Conservation (phyloP, 1,140 invertebrate genomes). For the Drosophila orena region DNA sequence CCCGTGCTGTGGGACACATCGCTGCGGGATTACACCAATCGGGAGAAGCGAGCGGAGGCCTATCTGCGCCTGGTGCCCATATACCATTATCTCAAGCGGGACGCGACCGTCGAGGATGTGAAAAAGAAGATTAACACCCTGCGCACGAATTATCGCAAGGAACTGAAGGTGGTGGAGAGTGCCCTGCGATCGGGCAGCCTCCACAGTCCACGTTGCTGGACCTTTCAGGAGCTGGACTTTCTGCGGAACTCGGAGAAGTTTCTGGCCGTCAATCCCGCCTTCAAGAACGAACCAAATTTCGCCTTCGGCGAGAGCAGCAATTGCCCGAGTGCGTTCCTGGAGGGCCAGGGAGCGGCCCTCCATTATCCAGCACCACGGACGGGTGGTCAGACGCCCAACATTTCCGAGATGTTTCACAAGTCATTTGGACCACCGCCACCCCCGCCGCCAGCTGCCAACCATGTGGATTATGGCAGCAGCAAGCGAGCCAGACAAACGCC, state of each 20-base stretch:
- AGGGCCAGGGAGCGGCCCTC: slow-evolving; percentile 26
- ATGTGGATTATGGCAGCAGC: slow-evolving; percentile 32
- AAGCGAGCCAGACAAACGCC: slow-evolving; percentile 63
- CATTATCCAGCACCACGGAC: slow-evolving; percentile 43
- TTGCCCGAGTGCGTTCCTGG: slow-evolving; percentile 60
- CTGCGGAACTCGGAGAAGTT: slow-evolving; percentile 79
- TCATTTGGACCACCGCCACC: slow-evolving; percentile 66
- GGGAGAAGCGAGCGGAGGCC: slow-evolving; percentile 78
- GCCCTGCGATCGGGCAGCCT: slow-evolving; percentile 62
- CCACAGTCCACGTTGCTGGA: slow-evolving; percentile 79
- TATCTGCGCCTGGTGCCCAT: slow-evolving; percentile 78
- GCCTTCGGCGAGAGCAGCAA: slow-evolving; percentile 70
- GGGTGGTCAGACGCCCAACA: slow-evolving; percentile 65
- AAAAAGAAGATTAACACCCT: slow-evolving; percentile 83
- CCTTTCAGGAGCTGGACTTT: slow-evolving; percentile 78
- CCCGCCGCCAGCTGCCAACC: slow-evolving; percentile 19
- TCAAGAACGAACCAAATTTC: slow-evolving; percentile 66
- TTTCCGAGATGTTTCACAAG: slow-evolving; percentile 81
- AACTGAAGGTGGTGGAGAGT: slow-evolving; percentile 77
- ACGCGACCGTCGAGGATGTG: slow-evolving; percentile 79
- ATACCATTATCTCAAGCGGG: slow-evolving; percentile 76
- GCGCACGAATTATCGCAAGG: slow-evolving; percentile 79
- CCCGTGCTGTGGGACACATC: slow-evolving; percentile 81
- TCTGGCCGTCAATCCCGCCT: slow-evolving; percentile 71
- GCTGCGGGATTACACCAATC: slow-evolving; percentile 77